These are phyloP conservation scores for Xiphophorus maculatus DNA, from an alignment of 2,113 vertebrate genomes.

Conservation along the genomic window DNA sequence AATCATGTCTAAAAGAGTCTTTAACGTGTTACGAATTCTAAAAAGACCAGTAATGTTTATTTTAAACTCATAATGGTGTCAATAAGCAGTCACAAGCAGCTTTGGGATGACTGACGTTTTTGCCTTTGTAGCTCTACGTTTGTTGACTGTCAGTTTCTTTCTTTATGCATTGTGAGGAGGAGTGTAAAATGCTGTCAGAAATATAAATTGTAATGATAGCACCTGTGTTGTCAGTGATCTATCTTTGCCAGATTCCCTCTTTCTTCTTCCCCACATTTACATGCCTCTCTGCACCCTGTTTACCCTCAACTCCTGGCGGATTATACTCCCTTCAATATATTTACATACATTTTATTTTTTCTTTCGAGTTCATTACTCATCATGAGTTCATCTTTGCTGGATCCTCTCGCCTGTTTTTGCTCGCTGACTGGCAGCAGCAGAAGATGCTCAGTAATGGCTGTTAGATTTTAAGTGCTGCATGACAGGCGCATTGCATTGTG, in stretches of 20 bases:
- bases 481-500: constrained; percentile 23
- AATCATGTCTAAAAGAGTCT: background rate
- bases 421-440: constrained; percentile 31
- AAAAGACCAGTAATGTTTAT: background rate
- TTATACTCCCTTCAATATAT: constrained; percentile 45
- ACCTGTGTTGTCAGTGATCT: constrained; percentile 10
- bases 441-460: constrained; percentile 35
- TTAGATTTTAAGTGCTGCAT: constrained; percentile 53
- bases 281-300: constrained; percentile 32
- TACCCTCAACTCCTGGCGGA: constrained; percentile 43
- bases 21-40: background rate
- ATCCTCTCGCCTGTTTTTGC: constrained; percentile 7
- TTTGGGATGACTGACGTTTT: background rate
- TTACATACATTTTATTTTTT: constrained; percentile 54
- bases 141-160: background rate
- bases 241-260: background rate
- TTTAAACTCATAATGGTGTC: background rate
- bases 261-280: constrained; percentile 38
- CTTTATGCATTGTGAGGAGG: background rate
- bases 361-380: constrained; percentile 44
- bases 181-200: constrained; percentile 1
- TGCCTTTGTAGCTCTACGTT: background rate
- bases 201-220: constrained; percentile 3
- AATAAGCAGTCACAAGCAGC: constrained; percentile 2
- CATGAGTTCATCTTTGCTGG: constrained; percentile 31